phyloP scores from a whole-genome alignment of 2,888 invertebrate species.

The Tetrapedia diversipes region DNA sequence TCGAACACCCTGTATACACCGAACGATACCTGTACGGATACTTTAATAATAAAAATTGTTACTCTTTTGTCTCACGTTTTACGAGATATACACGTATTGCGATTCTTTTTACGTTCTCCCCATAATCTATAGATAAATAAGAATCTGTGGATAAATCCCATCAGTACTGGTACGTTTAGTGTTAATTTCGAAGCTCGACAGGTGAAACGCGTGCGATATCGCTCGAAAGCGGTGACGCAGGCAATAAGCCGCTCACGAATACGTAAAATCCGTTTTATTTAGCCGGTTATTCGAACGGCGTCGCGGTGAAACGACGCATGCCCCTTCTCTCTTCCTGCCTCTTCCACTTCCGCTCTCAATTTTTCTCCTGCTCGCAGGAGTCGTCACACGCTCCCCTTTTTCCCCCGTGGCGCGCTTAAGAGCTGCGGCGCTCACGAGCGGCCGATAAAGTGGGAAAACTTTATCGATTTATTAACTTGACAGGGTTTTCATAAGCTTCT shows the following conservation, averaged over 20 bases:
- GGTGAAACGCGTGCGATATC: background rate
- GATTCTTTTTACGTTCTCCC: no score
- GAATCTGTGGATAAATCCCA: no score
- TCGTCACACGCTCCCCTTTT: background rate
- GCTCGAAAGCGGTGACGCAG: background rate
- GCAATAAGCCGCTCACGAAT: slow-evolving; percentile 47
- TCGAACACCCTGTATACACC: no score
- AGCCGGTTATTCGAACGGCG: slow-evolving; percentile 57
- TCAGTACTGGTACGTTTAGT: no score
- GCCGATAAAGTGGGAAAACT: slow-evolving; percentile 72
- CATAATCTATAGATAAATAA: no score
- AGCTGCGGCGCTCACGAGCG: slow-evolving; percentile 43
- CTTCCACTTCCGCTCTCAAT: background rate
- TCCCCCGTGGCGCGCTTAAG: no score
- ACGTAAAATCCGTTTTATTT: slow-evolving; percentile 59
- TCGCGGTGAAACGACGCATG: slow-evolving; percentile 50
- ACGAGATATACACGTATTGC: no score
- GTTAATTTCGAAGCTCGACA: background rate
- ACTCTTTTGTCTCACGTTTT: no score
- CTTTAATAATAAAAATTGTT: no score
- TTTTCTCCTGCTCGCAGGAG: background rate
- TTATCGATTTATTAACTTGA: slow-evolving; percentile 75
- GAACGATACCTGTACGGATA: no score
- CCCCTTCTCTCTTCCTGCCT: background rate
- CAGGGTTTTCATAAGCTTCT: slow-evolving; percentile 74